These are phyloP conservation scores for Caenorhabditis uteleia DNA, from an alignment of 2,888 invertebrate genomes.

Conservation along the genomic window DNA sequence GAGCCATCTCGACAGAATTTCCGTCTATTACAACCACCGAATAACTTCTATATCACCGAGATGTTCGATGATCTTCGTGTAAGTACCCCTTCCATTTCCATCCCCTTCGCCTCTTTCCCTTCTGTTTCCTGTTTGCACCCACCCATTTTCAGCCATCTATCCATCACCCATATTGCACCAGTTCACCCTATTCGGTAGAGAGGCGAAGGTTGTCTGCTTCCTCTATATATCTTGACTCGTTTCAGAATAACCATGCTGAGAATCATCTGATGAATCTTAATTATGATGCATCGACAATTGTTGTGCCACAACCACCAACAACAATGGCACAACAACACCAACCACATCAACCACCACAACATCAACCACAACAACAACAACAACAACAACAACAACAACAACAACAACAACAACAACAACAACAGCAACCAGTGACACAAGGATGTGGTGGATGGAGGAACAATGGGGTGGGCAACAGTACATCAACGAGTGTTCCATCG, in stretches of 20 bases:
- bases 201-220: too few relatives aligned
- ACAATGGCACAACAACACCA: neutral
- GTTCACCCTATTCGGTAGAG: too few relatives aligned
- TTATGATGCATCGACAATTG: constrained; percentile 25
- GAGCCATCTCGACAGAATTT: constrained; percentile 51
- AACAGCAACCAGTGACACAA: too few relatives aligned
- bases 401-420: too few relatives aligned
- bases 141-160: too few relatives aligned
- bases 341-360: neutral
- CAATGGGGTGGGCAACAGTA: neutral
- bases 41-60: constrained; percentile 62
- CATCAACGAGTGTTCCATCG: neutral
- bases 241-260: constrained; percentile 34
- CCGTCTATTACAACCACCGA: constrained; percentile 57
- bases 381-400: too few relatives aligned
- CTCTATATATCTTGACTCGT: too few relatives aligned
- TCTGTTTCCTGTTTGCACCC: too few relatives aligned
- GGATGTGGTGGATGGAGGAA: too few relatives aligned
- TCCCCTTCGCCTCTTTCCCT: neutral
- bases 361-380: too few relatives aligned
- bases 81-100: constrained; percentile 11
- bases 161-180: too few relatives aligned
- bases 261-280: constrained; percentile 11
- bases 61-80: constrained; percentile 64
- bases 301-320: neutral